Conservation (phyloP, 2,888 invertebrate species). For the Apamea crenata region DNA sequence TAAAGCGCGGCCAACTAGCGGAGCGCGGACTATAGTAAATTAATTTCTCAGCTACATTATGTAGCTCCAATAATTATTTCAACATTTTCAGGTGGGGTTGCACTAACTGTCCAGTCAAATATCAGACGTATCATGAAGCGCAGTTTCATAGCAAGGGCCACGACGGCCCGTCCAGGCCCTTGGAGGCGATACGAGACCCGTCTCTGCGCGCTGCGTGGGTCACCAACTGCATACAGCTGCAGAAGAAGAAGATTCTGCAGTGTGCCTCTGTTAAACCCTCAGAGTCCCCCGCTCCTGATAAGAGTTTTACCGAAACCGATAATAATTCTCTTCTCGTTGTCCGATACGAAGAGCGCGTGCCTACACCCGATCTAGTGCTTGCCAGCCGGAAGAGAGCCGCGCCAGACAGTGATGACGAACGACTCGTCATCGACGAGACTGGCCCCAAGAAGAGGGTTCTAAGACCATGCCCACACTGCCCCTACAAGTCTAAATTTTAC, state of each 20-base stretch:
- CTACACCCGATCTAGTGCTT: conserved; percentile 72
- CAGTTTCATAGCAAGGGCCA: conserved; percentile 84
- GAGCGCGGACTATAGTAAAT: too few species aligned
- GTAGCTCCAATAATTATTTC: not conserved
- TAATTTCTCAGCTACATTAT: not conserved
- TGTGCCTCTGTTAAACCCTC: conserved; percentile 17
- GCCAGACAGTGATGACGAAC: conserved; percentile 78
- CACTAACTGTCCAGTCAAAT: conserved; percentile 76
- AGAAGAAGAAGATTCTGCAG: conserved; percentile 74
- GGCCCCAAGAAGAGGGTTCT: conserved; percentile 27
- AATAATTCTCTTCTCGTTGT: conserved; percentile 83
- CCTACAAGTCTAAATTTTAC: conserved; percentile 62
- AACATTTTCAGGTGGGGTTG: conserved; percentile 83
- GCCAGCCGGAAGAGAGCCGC: conserved; percentile 61
- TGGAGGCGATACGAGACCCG: conserved; percentile 78
- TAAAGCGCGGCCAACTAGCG: too few species aligned
- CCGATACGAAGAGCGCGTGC: conserved; percentile 79
- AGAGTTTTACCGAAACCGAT: conserved; percentile 65
- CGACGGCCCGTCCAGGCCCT: conserved; percentile 72
- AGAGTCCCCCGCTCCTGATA: conserved; percentile 39
- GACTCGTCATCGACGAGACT: conserved; percentile 76
- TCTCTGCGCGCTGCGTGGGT: conserved; percentile 79
- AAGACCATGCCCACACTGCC: conserved; percentile 78
- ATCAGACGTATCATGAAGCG: conserved; percentile 84
- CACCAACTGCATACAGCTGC: conserved; percentile 71